These are phyloP conservation scores for Lochmaea capreae DNA, from an alignment of 2,888 invertebrate species.

Conservation along the genomic window DNA sequence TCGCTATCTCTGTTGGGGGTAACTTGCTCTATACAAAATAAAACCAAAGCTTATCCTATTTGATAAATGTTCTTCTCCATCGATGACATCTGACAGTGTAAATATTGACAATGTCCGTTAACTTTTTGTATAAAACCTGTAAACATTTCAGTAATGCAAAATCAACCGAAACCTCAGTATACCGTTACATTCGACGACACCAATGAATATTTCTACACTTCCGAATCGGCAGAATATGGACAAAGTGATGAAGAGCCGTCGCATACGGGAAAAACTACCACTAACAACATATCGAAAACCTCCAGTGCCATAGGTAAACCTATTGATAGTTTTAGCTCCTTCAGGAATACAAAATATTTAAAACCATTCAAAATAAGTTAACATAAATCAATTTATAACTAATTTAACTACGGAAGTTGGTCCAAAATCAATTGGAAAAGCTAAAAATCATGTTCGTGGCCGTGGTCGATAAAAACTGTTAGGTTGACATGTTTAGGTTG, in stretches of 20 bases:
- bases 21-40: too few species aligned
- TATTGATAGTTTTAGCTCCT: neutral
- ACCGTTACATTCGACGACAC: slow-evolving; percentile 34
- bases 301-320: slow-evolving; percentile 35
- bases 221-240: slow-evolving; percentile 26
- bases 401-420: too few species aligned
- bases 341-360: neutral
- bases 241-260: slow-evolving; percentile 27
- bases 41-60: neutral
- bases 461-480: too few species aligned
- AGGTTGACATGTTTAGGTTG: too few species aligned
- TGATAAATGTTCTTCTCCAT: neutral
- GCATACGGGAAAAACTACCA: slow-evolving; percentile 8
- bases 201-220: slow-evolving; percentile 24
- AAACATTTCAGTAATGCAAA: slow-evolving; percentile 40
- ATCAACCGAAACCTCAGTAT: slow-evolving; percentile 32
- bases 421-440: neutral
- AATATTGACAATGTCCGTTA: neutral
- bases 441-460: too few species aligned
- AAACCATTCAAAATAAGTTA: neutral
- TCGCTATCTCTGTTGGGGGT: too few species aligned
- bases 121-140: slow-evolving; percentile 1
- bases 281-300: slow-evolving; percentile 32
- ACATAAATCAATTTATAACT: neutral
- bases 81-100: neutral